phyloP scores from a whole-genome alignment of 1,140 invertebrate genomes.

The Hypsibius dujardini region DNA sequence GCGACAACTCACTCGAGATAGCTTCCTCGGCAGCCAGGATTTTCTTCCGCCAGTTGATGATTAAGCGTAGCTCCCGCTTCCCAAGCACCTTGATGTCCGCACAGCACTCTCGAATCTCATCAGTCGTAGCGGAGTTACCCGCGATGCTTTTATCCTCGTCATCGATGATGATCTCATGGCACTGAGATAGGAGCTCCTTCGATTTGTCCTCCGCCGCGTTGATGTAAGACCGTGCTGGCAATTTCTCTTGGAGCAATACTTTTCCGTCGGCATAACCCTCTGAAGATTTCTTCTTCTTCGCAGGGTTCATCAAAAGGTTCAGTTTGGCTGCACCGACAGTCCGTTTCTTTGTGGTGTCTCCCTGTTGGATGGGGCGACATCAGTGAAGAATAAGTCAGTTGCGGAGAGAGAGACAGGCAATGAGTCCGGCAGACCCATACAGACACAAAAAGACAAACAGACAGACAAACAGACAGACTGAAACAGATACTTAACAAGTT shows the following conservation, averaged over 20 bases:
- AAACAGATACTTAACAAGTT: not conserved
- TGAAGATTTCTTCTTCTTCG: slow-evolving; percentile 51
- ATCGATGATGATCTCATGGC: slow-evolving; percentile 54
- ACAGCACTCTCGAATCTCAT: slow-evolving; percentile 76
- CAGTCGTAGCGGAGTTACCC: slow-evolving; percentile 59
- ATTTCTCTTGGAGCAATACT: slow-evolving; percentile 56
- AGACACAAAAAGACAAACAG: not conserved
- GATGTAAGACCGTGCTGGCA: slow-evolving; percentile 60
- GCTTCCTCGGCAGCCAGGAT: slow-evolving; percentile 20
- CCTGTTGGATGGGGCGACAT: no score
- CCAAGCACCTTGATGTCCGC: slow-evolving; percentile 93
- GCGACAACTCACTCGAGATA: slow-evolving; percentile 7
- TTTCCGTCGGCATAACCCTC: slow-evolving; percentile 83
- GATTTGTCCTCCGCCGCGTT: slow-evolving; percentile 38
- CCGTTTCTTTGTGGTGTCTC: not conserved
- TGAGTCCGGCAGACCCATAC: not conserved
- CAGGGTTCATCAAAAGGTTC: slow-evolving; percentile 23
- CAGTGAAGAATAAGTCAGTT: no score
- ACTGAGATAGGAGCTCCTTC: slow-evolving; percentile 19
- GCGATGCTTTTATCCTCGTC: slow-evolving; percentile 40
- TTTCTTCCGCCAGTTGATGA: slow-evolving; percentile 28
- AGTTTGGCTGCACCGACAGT: slow-evolving; percentile 18
- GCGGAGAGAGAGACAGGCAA: no score
- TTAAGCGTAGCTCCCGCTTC: slow-evolving; percentile 56
- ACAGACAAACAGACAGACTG: not conserved